Conservation (phyloP, 1,140 invertebrate species). For the Theocolax elegans region DNA sequence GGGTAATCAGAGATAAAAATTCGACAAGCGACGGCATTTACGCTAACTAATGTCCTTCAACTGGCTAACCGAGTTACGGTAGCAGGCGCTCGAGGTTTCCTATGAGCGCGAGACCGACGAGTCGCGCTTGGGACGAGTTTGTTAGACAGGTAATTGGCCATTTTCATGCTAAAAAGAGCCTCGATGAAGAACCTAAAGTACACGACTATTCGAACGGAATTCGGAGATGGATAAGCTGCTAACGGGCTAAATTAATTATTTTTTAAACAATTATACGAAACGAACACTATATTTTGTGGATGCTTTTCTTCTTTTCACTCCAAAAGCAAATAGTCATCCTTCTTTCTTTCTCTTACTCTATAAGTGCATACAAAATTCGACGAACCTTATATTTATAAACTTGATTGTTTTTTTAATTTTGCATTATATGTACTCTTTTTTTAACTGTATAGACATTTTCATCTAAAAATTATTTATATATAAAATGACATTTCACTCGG, state of each 20-base stretch:
- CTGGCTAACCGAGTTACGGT: conserved; percentile 56
- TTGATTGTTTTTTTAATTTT: too few species aligned
- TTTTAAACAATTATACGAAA: conserved; percentile 19
- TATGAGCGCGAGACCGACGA: background rate
- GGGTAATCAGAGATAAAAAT: conserved; percentile 63
- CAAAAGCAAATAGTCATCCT: too few species aligned
- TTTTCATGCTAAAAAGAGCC: conserved; percentile 59
- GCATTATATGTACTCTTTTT: too few species aligned
- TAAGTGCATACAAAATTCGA: too few species aligned
- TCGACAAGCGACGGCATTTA: conserved; percentile 59
- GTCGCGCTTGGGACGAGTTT: conserved; percentile 45
- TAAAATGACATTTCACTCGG: too few species aligned
- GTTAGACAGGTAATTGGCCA: conserved; percentile 61
- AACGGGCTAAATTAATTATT: conserved; percentile 35
- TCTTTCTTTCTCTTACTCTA: too few species aligned
- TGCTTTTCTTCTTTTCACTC: too few species aligned
- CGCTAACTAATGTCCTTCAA: conserved; percentile 63
- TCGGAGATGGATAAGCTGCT: conserved; percentile 32
- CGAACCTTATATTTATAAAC: too few species aligned
- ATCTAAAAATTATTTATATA: too few species aligned
- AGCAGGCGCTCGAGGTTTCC: conserved; percentile 28
- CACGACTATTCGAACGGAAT: background rate
- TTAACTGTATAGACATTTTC: too few species aligned
- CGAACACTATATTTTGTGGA: background rate
- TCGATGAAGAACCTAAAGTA: background rate